Evolutionary conservation across 1,140 invertebrate species (phyloP).

Genomic region (Heliconius melpomene): DNA sequence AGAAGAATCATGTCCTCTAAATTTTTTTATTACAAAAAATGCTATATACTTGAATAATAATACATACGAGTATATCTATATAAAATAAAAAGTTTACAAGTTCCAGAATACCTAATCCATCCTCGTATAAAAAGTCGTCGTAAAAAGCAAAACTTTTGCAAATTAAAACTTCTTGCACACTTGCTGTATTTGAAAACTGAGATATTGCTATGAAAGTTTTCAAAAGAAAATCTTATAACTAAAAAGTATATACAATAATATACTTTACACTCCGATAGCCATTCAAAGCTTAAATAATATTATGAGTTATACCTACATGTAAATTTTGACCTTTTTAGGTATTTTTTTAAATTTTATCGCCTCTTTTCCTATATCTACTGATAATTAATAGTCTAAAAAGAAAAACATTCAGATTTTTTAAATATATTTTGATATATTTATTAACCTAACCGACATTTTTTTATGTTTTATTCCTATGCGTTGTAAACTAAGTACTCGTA

Average conservation of each 20-base stretch:
- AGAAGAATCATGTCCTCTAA: no score
- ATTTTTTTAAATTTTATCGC: no score
- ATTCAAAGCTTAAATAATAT: neutral
- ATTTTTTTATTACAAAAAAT: no score
- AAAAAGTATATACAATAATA: neutral
- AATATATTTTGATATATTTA: no score
- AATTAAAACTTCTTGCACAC: conserved; percentile 21
- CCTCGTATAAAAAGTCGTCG: neutral
- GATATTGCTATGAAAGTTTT: conserved; percentile 15
- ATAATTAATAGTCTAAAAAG: no score
- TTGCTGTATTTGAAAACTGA: conserved; percentile 24
- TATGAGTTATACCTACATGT: neutral
- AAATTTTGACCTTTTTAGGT: no score
- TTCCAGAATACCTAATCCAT: neutral
- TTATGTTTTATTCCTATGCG: no score
- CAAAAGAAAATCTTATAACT: neutral
- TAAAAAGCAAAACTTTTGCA: conserved; percentile 21
- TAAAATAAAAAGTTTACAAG: neutral
- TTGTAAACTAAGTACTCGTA: neutral
- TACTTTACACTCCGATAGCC: neutral
- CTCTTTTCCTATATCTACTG: no score
- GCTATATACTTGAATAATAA: no score
- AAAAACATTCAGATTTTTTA: no score
- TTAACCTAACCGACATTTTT: no score
- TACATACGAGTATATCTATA: no score